Evolutionary conservation across 2,113 vertebrate species (phyloP), one percentile per base, ranked within the genome.

Genomic region (Nerophis lumbriciformis): DNA sequence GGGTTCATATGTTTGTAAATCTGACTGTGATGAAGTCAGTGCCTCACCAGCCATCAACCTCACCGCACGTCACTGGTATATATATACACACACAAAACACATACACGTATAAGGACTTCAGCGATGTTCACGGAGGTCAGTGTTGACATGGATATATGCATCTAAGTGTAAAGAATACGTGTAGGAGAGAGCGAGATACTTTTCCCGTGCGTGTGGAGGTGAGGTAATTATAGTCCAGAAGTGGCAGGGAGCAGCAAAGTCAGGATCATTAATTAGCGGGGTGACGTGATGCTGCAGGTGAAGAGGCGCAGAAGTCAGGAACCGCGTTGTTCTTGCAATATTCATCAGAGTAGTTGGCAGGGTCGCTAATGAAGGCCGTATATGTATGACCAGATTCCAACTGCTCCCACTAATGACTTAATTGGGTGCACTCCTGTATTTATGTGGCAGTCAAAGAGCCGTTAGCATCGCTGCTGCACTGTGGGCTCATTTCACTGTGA

Each of bases 181-280:
- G 44, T 9, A 42, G 21, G 44, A 62, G 16, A 39, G 37, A 15
- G 48, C 14, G 5, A 39, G 35, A 44, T n/a, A 44, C n/a, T 16
- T 58, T 57, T 47, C 48, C 21, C 47, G 48, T 48, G 59, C 60
- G 60, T 65, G 59, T 61, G 48, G 53, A 45, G 59, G 69, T 63
- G 64, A 59, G 28, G 63, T 75, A 81, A 78, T 76, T 71, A 83
- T 83, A 81, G 76, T 77, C 53, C 45, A 35, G 48, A 63, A 75
- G 62, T 73, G 63, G 61, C 76, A 73, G 69, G 63, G 65, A 61
- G 79, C 77, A 73, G 65, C 71, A 81, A 66, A 75, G 69, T 61
- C 52, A 70, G 66, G 70, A 65, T 82, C 77, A 87, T 87, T 88
- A 78, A 84, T 86, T 84, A 66, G 44, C 65, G 71, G 75, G 80